Conservation (phyloP, 1,140 invertebrate species). For the Drosophila hydei region DNA sequence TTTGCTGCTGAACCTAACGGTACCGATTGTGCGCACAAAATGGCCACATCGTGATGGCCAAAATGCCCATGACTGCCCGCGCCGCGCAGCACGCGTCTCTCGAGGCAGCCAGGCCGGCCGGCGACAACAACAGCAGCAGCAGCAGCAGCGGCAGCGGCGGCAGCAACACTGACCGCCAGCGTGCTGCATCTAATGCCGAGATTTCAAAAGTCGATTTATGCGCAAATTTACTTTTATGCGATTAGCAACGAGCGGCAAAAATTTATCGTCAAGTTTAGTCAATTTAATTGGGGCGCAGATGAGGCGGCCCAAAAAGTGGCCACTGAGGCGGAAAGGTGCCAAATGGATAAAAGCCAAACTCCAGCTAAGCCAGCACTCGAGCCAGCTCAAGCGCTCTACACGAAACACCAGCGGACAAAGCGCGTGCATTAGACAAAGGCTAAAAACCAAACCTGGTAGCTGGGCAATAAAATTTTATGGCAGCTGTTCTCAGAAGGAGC, state of each 20-base stretch:
- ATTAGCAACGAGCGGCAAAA: slow-evolving; percentile 76
- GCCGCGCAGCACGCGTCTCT: slow-evolving; percentile 58
- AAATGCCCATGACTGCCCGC: slow-evolving; percentile 30
- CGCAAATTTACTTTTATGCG: slow-evolving; percentile 82
- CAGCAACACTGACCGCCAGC: slow-evolving; percentile 15
- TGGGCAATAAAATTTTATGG: slow-evolving; percentile 76
- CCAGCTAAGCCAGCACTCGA: neutral
- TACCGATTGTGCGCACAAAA: slow-evolving; percentile 78
- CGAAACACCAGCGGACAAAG: slow-evolving; percentile 2
- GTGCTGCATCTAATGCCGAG: slow-evolving; percentile 23
- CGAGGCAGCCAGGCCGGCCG: slow-evolving; percentile 57
- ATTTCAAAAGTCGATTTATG: slow-evolving; percentile 72
- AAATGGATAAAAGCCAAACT: slow-evolving; percentile 42
- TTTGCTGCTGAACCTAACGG: slow-evolving; percentile 67
- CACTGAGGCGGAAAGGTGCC: slow-evolving; percentile 51
- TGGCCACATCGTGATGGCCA: slow-evolving; percentile 75
- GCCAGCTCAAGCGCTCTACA: neutral
- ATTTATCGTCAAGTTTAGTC: slow-evolving; percentile 81
- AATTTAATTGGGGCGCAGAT: slow-evolving; percentile 77
- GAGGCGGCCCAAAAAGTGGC: slow-evolving; percentile 24
- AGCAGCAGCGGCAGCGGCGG: neutral
- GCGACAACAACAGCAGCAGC: slow-evolving; percentile 4
- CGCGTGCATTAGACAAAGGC: slow-evolving; percentile 63
- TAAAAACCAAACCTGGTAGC: slow-evolving; percentile 68
- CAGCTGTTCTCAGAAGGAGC: slow-evolving; percentile 46